Evolutionary conservation across 2,888 invertebrate genomes (phyloP).

Genomic region (Agrochola litura): DNA sequence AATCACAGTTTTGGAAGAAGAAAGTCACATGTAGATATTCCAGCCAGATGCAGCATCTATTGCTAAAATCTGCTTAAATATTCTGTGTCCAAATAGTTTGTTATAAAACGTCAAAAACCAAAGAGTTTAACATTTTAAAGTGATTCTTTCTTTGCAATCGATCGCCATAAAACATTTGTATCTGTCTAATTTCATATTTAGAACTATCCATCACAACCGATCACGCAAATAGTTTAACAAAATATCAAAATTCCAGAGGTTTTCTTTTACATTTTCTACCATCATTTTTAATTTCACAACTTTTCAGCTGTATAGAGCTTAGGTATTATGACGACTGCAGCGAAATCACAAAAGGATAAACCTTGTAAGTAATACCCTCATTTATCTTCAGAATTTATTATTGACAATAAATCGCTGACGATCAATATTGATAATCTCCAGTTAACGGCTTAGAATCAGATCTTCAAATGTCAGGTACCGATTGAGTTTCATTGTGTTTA

Average conservation of each 20-base stretch:
- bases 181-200: constrained; percentile 73
- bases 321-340: constrained; percentile 78
- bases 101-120: constrained; percentile 18
- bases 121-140: constrained; percentile 40
- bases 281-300: constrained; percentile 60
- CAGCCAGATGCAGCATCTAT: constrained; percentile 54
- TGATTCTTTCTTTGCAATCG: constrained; percentile 38
- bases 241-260: constrained; percentile 80
- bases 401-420: constrained; percentile 16
- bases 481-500: background rate
- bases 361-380: constrained; percentile 75
- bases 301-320: constrained; percentile 56
- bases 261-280: constrained; percentile 69
- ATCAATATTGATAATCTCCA: constrained; percentile 1
- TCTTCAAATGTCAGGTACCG: constrained; percentile 1
- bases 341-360: constrained; percentile 83
- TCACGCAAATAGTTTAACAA: constrained; percentile 66
- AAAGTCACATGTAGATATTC: constrained; percentile 26
- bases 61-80: constrained; percentile 9
- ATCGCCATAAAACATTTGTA: constrained; percentile 49
- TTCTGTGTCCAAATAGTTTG: constrained; percentile 30
- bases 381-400: background rate
- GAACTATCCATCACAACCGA: constrained; percentile 73
- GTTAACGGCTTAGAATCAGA: background rate
- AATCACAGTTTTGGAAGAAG: constrained; percentile 52